Evolutionary conservation across 2,797 vertebrate species (phyloP).

Genomic region (Moxostoma hubbsi): DNA sequence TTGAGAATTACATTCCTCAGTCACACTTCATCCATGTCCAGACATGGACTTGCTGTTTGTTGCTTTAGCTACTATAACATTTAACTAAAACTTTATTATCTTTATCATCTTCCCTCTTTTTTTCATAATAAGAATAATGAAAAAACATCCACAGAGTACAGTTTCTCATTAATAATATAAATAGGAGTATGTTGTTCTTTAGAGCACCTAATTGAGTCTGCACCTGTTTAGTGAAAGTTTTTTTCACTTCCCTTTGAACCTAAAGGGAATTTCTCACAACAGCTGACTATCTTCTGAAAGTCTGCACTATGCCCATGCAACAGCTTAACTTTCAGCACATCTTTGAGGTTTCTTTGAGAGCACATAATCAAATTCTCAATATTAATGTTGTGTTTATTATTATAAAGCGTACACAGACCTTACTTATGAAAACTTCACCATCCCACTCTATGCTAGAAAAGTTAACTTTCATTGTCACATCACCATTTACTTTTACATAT

Average conservation of each 20-base stretch:
- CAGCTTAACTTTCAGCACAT: neutral
- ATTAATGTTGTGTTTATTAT: too few relatives aligned
- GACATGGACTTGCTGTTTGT: neutral
- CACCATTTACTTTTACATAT: too few relatives aligned
- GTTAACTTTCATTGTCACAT: too few relatives aligned
- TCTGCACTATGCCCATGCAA: neutral
- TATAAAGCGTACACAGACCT: too few relatives aligned
- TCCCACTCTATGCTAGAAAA: too few relatives aligned
- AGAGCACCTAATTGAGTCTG: neutral
- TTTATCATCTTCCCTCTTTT: too few relatives aligned
- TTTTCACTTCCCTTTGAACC: slow-evolving; percentile 7
- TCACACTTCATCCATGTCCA: neutral
- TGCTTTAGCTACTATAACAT: neutral
- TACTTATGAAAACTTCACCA: too few relatives aligned
- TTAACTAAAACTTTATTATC: too few relatives aligned
- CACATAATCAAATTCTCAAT: neutral
- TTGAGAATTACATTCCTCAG: neutral
- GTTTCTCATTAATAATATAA: too few relatives aligned
- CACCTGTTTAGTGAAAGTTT: slow-evolving; percentile 8
- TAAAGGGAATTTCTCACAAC: neutral
- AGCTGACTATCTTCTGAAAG: slow-evolving; percentile 4
- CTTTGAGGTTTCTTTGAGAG: neutral
- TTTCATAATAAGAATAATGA: too few relatives aligned
- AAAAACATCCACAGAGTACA: too few relatives aligned
- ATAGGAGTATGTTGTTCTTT: too few relatives aligned